phyloP scores from a whole-genome alignment of 2,113 vertebrate genomes.

The Carettochelys insculpta region DNA sequence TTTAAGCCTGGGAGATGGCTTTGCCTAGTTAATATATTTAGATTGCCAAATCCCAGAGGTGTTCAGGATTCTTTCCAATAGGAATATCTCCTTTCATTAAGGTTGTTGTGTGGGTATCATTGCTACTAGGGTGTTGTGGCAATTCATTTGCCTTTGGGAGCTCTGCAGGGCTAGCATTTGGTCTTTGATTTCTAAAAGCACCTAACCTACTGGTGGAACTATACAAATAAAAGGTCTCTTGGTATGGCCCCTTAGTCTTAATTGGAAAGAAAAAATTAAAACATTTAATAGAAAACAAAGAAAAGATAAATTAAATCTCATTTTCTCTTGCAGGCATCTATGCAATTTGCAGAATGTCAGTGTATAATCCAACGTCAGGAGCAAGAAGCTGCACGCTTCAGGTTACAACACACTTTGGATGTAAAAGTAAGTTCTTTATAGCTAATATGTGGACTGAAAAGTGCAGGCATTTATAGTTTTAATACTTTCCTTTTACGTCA shows the following conservation, averaged over 20 bases:
- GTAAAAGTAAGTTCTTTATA: slow-evolving; percentile 75
- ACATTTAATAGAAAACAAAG: neutral
- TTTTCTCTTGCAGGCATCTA: slow-evolving; percentile 77
- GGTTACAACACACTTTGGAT: slow-evolving; percentile 84
- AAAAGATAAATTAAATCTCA: rapidly evolving
- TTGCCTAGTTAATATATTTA: neutral
- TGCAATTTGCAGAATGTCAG: slow-evolving; percentile 87
- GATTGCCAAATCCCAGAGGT: neutral
- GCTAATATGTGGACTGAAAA: neutral
- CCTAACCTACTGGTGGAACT: neutral
- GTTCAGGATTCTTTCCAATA: neutral
- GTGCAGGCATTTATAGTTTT: rapidly evolving
- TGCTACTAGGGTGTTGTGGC: neutral
- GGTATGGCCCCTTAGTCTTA: neutral
- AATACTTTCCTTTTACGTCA: neutral
- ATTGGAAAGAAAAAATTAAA: rapidly evolving
- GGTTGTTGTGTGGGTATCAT: rapidly evolving
- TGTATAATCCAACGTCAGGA: slow-evolving; percentile 85
- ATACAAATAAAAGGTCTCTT: neutral
- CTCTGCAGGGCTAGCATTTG: neutral
- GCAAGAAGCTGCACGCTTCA: slow-evolving; percentile 81
- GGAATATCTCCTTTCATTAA: neutral
- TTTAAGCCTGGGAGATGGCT: neutral
- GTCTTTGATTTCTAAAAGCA: neutral
- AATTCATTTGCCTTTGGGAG: neutral